Evolutionary conservation across 2,797 vertebrate species (phyloP).

Genomic region (Poeciliopsis paucimaculata): DNA sequence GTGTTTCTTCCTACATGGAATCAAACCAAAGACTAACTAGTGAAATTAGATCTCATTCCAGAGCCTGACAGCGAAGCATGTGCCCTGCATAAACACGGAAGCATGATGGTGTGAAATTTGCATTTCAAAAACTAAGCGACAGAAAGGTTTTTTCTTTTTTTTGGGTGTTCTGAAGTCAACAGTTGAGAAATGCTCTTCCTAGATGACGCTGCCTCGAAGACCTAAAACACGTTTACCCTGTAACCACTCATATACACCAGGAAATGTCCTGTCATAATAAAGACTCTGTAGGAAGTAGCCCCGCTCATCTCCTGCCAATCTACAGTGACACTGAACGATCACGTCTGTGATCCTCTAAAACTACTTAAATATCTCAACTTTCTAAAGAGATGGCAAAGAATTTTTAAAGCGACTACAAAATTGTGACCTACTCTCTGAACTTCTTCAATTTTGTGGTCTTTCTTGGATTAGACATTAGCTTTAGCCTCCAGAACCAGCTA

Average conservation of each 20-base stretch:
- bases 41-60: not conserved
- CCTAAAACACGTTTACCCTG: constrained; percentile 8
- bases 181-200: not conserved
- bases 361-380: constrained; percentile 14
- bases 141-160: no score
- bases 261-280: constrained; percentile 49
- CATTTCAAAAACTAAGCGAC: not conserved
- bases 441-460: not conserved
- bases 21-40: not conserved
- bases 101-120: not conserved
- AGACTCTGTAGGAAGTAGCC: constrained; percentile 15
- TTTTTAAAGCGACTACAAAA: not conserved
- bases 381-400: not conserved
- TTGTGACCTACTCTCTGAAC: not conserved
- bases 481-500: not conserved
- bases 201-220: constrained; percentile 1
- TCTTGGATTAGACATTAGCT: not conserved
- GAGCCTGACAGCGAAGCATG: not conserved
- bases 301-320: constrained; percentile 46
- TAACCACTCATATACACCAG: constrained; percentile 16
- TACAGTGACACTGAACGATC: constrained; percentile 3
- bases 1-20: constrained; percentile 11
- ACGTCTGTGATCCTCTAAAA: constrained; percentile 28
- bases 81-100: not conserved
- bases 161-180: not conserved